phyloP scores from a whole-genome alignment of 2,113 vertebrate species.

The Suricata suricatta region DNA sequence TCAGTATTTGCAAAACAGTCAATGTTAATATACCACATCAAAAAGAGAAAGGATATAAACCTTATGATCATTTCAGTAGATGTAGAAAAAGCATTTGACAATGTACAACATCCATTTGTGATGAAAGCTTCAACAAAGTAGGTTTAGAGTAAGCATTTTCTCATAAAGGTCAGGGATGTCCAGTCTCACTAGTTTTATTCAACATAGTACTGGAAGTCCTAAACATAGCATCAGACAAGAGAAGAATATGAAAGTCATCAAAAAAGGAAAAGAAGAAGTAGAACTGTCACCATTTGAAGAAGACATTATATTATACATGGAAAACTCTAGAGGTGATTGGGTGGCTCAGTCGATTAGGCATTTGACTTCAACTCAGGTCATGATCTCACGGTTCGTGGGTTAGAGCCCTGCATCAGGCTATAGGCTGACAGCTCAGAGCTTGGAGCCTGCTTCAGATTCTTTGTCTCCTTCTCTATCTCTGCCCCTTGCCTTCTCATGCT shows the following conservation, averaged over 20 bases:
- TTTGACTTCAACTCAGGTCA: no score
- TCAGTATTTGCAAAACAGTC: background rate
- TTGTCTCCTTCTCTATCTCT: no score
- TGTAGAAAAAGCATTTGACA: background rate
- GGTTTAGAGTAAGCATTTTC: background rate
- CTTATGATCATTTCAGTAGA: background rate
- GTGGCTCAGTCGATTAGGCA: no score
- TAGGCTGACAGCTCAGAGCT: no score
- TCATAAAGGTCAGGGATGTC: background rate
- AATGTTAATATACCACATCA: background rate
- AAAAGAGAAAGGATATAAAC: background rate
- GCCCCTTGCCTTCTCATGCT: accelerated
- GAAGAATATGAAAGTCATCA: background rate
- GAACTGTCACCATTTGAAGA: background rate
- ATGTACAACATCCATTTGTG: background rate
- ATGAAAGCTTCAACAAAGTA: background rate
- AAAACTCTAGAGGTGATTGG: background rate
- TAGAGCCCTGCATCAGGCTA: no score
- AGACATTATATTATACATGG: background rate
- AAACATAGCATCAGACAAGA: background rate
- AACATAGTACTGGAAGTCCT: background rate
- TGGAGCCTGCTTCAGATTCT: no score
- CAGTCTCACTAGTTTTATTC: background rate
- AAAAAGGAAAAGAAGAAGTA: background rate
- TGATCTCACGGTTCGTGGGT: no score